phyloP scores from a whole-genome alignment of 1,140 invertebrate species.

The Apis laboriosa region DNA sequence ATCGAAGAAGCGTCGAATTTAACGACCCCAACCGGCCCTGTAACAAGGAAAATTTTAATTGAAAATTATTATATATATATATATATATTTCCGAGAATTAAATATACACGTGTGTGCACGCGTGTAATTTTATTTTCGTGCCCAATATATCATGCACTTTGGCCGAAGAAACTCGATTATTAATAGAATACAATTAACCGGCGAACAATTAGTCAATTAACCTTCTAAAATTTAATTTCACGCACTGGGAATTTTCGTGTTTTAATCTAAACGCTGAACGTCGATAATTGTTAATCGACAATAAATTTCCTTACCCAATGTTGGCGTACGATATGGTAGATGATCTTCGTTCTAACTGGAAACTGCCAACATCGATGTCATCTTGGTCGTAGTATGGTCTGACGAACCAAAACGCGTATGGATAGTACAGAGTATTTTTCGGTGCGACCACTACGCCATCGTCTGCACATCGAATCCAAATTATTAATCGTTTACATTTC shows the following conservation, averaged over 20 bases:
- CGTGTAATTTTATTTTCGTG: too few species aligned
- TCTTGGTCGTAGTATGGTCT: constrained; percentile 53
- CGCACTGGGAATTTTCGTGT: too few species aligned
- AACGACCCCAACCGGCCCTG: constrained; percentile 64
- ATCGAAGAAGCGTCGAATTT: neutral
- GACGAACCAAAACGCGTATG: constrained; percentile 56
- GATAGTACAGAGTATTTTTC: constrained; percentile 30
- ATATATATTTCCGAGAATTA: neutral
- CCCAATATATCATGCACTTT: neutral
- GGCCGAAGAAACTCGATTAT: neutral
- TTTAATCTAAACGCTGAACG: too few species aligned
- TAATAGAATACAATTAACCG: too few species aligned
- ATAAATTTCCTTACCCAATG: constrained; percentile 51
- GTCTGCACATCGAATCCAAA: neutral
- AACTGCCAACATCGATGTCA: constrained; percentile 16
- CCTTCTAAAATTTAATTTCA: too few species aligned
- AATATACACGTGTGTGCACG: neutral
- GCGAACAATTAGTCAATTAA: too few species aligned
- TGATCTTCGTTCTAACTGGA: constrained; percentile 11
- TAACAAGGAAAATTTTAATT: constrained; percentile 35
- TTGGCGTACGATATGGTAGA: constrained; percentile 55
- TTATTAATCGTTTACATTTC: too few species aligned
- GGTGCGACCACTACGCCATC: neutral
- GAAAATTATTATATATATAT: neutral
- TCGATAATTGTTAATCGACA: neutral